Base-by-base conservation (phyloP, 2,797 vertebrate genomes). In the Peromyscus attwateri region DNA sequence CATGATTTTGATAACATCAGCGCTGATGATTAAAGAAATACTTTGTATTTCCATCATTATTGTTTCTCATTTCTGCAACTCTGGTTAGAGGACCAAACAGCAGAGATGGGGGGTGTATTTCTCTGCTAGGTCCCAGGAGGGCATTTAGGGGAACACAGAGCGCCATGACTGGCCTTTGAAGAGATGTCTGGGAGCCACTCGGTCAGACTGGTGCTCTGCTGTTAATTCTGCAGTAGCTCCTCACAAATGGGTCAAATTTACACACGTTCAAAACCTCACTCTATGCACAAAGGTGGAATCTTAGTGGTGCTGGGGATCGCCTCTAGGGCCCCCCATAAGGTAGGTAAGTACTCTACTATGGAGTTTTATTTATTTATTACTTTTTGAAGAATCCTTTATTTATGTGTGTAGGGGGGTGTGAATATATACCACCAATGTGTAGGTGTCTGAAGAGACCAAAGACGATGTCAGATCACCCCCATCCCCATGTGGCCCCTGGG, bases 161-260 rank as follows among this genome's bases (percentile, higher is more conserved):
- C 52, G 68, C 3, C 11, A 29, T 19, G 14, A 73, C 31, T 27
- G 0, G 19, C 13, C 6, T 91, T 80, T 79, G 66, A 91, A 71
- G 60, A 96, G 82, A 29, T 80, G 71, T 62, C 76, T 0, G 2
- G 90, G 96, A 96, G 94, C 16, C 37, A 66, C 82, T 31, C 77
- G 40, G 70, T 76, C n/a, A 27, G 89, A 55, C 17, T 84, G 80
- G 0, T 60, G 34, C 40, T 76, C 11, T 70, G 27, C 21, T 19
- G 34, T 60, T 40, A 49, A 84, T 43, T 92, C 66, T 84, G 89
- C 92, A 52, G 31, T 76, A 49, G 25, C 34, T 97, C 92, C 94
- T 64, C 92, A 57, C 29, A 52, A 93, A 76, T 0, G 0, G 46
- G 55, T 75, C 40, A 92, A 80, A 70, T 85, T 89, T 34, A 6